Evolutionary conservation across 2,888 invertebrate genomes (phyloP).

Genomic region (Pristionchus maxplancki): DNA sequence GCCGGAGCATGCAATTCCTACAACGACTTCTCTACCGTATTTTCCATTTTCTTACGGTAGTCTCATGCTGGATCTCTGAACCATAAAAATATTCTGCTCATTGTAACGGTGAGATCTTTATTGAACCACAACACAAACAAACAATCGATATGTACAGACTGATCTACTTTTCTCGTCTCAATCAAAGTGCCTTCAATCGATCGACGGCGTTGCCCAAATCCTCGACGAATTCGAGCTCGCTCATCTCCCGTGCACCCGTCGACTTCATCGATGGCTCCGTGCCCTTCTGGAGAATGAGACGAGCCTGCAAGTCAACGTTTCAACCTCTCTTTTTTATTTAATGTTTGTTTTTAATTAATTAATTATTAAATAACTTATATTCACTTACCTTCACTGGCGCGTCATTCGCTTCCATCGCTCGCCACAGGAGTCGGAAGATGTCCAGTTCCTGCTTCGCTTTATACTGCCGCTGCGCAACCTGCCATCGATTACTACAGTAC

Average conservation of each 20-base stretch:
- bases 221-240: constrained; percentile 1
- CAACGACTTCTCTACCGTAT: background rate
- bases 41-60: background rate
- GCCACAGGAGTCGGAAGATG: constrained; percentile 1
- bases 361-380: too few relatives aligned
- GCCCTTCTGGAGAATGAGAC: constrained; percentile 23
- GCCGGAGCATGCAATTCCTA: constrained; percentile 21
- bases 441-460: constrained; percentile 20
- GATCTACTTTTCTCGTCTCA: background rate
- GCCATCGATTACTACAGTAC: background rate
- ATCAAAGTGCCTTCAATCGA: constrained; percentile 4
- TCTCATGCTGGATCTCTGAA: constrained; percentile 3
- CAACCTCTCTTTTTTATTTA: background rate
- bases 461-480: background rate
- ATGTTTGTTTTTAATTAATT: background rate
- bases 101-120: background rate
- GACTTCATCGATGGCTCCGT: background rate
- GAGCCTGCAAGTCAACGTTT: background rate
- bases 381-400: background rate
- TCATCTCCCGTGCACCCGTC: background rate
- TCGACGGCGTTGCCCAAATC: background rate
- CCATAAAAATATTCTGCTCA: background rate
- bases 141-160: constrained; percentile 39
- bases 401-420: background rate
- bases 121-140: background rate